phyloP scores from a whole-genome alignment of 92 coral and sea anemone species.

The Heliopora coerulea region DNA sequence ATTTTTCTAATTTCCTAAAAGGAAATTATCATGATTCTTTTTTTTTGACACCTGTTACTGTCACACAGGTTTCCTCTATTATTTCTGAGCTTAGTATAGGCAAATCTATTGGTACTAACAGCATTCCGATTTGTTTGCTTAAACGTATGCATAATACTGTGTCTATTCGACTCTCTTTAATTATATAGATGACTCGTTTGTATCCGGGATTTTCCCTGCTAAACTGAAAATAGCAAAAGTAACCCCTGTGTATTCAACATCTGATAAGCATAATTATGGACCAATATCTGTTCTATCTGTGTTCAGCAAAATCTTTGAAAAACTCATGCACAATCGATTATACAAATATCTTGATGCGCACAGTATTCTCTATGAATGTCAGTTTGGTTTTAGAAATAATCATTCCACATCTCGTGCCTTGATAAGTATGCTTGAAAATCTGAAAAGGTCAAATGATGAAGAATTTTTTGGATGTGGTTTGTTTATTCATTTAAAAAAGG shows the following conservation, averaged over 20 bases:
- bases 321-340: constrained; percentile 8
- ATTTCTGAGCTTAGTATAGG: constrained; percentile 34
- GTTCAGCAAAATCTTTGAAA: constrained; percentile 37
- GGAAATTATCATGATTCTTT: constrained; percentile 43
- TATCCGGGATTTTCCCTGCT: constrained; percentile 42
- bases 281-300: constrained; percentile 28
- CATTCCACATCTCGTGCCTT: constrained; percentile 9
- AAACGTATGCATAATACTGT: constrained; percentile 33
- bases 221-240: constrained; percentile 43
- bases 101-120: constrained; percentile 48
- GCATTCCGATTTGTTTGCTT: constrained; percentile 37
- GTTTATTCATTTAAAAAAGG: no score
- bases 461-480: no score
- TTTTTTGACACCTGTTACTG: constrained; percentile 40
- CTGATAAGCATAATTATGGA: constrained; percentile 42
- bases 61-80: constrained; percentile 34
- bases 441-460: no score
- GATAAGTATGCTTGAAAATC: constrained; percentile 9
- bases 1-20: constrained; percentile 28
- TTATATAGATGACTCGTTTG: constrained; percentile 39
- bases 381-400: constrained; percentile 13
- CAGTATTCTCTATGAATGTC: neutral
- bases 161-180: constrained; percentile 37
- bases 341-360: neutral
- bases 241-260: constrained; percentile 39